A percentile compares a stretch with the other conserved stretches of the same genome.
phyloP scores from a whole-genome alignment of 2,888 invertebrate species.

The Drosophila suboccidentalis region DNA sequence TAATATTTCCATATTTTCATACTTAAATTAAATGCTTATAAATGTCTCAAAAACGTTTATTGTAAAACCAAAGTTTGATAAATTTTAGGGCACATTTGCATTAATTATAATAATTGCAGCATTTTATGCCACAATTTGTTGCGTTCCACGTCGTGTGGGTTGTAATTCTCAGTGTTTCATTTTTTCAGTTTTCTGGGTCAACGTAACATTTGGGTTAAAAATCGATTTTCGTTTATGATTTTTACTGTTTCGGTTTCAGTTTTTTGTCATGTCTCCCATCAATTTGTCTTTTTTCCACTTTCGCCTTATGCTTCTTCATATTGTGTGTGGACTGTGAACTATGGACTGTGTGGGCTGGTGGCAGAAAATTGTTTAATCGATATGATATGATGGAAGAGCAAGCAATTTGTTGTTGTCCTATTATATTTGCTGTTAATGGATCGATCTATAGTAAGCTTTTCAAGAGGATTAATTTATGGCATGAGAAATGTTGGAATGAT shows the following conservation, averaged over 20 bases:
- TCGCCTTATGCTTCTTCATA: slow-evolving; percentile 31
- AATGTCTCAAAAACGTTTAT: slow-evolving; percentile 23
- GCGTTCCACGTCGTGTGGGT: slow-evolving; percentile 49
- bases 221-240: slow-evolving; percentile 78
- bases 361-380: slow-evolving; percentile 62
- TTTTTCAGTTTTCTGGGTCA: slow-evolving; percentile 65
- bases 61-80: slow-evolving; percentile 26
- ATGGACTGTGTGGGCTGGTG: slow-evolving; percentile 43
- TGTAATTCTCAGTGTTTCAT: slow-evolving; percentile 12
- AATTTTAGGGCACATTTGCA: slow-evolving; percentile 64
- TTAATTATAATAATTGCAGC: slow-evolving; percentile 78
- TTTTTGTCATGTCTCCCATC: slow-evolving; percentile 13
- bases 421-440: slow-evolving; percentile 15
- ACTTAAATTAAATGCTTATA: slow-evolving; percentile 38
- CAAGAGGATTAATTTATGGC: slow-evolving; percentile 2
- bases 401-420: slow-evolving; percentile 55
- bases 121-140: slow-evolving; percentile 64
- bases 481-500: not conserved
- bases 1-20: slow-evolving; percentile 12
- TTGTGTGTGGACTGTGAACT: slow-evolving; percentile 28
- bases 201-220: slow-evolving; percentile 75
- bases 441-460: slow-evolving; percentile 12
- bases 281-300: slow-evolving; percentile 36
- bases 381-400: slow-evolving; percentile 58
- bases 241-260: slow-evolving; percentile 32